Percentiles rank a stretch among this genome's conserved stretches.
Conservation (phyloP, 2,113 vertebrate genomes). For the Nothocercus nigrocapillus region DNA sequence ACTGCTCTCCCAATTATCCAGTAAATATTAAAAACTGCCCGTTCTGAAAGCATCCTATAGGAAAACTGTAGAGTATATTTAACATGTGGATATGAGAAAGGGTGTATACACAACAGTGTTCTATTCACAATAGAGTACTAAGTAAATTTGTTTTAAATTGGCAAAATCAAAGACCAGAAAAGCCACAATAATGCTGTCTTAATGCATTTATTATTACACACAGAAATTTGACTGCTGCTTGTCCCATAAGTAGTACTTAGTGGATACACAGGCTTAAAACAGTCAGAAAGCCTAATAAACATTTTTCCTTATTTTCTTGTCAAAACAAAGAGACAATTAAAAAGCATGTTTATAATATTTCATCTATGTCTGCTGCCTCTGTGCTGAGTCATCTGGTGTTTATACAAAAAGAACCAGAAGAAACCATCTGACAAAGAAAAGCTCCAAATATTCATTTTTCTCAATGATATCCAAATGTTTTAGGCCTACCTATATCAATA, state of each 20-base stretch:
- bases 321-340: constrained; percentile 23
- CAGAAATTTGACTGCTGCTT: neutral
- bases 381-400: constrained; percentile 7
- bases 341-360: neutral
- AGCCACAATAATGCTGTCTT: neutral
- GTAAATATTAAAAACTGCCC: neutral
- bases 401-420: neutral
- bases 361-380: neutral
- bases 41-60: neutral
- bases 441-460: neutral
- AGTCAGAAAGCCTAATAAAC: neutral
- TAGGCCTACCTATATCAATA: neutral
- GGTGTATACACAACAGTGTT: neutral
- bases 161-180: neutral
- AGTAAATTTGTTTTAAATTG: neutral
- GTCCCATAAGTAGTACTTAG: neutral
- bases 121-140: too few relatives aligned
- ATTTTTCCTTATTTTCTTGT: neutral
- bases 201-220: neutral
- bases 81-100: neutral
- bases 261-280: neutral
- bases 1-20: neutral
- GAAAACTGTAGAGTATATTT: neutral
- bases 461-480: neutral
- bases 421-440: neutral